Conservation (phyloP, 2,113 vertebrate genomes). For the Ivindomyrus marchei region DNA sequence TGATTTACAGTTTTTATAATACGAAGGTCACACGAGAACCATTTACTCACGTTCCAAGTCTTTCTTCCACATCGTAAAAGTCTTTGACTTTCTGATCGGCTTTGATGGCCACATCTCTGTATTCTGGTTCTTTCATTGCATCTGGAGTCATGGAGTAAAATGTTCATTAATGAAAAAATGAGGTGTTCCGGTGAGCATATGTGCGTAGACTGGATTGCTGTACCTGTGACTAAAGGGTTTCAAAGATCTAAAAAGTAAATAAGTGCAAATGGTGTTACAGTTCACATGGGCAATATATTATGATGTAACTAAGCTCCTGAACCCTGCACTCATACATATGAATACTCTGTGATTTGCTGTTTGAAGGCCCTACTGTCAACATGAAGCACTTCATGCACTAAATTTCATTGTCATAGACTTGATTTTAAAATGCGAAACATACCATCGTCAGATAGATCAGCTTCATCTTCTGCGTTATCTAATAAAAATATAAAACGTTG, state of each 20-base stretch:
- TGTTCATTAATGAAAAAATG: background rate
- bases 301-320: background rate
- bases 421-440: slow-evolving; percentile 36
- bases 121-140: slow-evolving; percentile 73
- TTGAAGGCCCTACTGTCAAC: background rate
- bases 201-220: background rate
- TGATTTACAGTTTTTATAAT: slow-evolving; percentile 44
- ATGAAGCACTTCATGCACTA: background rate
- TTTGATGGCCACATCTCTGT: slow-evolving; percentile 75
- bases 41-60: slow-evolving; percentile 89
- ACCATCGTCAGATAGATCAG: slow-evolving; percentile 87
- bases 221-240: background rate
- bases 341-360: background rate
- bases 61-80: slow-evolving; percentile 86
- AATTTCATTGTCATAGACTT: background rate
- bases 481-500: background rate
- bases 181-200: background rate
- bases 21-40: background rate
- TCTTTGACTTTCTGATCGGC: slow-evolving; percentile 83
- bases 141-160: slow-evolving; percentile 34
- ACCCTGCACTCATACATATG: background rate
- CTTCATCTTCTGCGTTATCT: slow-evolving; percentile 67
- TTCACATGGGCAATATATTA: background rate
- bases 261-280: background rate
- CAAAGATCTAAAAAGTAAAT: background rate